Evolutionary conservation across 2,797 vertebrate species (phyloP).

Genomic region (Sardinella longiceps): DNA sequence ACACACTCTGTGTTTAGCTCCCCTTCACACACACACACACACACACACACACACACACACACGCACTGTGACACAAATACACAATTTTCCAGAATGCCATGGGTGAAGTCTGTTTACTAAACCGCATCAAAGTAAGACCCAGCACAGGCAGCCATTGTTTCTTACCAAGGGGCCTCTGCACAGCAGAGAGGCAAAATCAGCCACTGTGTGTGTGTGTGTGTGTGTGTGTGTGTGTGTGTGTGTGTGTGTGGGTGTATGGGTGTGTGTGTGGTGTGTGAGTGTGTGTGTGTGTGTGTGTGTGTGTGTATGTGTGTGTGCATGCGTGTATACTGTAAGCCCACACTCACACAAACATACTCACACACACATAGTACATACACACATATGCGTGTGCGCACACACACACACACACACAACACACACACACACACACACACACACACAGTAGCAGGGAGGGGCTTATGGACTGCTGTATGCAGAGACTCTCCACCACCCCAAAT

Average conservation of each 20-base stretch:
- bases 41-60: constrained; percentile 40
- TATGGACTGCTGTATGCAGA: too few species aligned
- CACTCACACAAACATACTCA: too few species aligned
- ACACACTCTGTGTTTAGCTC: constrained; percentile 44
- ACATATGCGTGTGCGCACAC: too few species aligned
- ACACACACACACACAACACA: background rate
- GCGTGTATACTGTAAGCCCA: too few species aligned
- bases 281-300: background rate
- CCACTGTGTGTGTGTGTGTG: background rate
- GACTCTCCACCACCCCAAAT: background rate
- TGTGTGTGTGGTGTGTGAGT: background rate
- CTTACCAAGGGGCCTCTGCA: background rate
- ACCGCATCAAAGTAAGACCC: constrained; percentile 32
- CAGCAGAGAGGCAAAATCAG: too few species aligned
- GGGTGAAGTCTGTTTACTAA: constrained; percentile 34
- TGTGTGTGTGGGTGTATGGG: background rate
- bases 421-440: background rate
- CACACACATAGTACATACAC: too few species aligned
- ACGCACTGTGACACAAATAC: constrained; percentile 34
- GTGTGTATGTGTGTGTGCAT: background rate
- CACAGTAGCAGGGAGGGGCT: too few species aligned
- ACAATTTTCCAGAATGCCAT: constrained; percentile 42
- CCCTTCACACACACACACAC: constrained; percentile 38
- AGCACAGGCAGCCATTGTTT: background rate
- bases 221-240: background rate